Conservation (phyloP, 2,113 vertebrate genomes). For the Lanius ludovicianus region DNA sequence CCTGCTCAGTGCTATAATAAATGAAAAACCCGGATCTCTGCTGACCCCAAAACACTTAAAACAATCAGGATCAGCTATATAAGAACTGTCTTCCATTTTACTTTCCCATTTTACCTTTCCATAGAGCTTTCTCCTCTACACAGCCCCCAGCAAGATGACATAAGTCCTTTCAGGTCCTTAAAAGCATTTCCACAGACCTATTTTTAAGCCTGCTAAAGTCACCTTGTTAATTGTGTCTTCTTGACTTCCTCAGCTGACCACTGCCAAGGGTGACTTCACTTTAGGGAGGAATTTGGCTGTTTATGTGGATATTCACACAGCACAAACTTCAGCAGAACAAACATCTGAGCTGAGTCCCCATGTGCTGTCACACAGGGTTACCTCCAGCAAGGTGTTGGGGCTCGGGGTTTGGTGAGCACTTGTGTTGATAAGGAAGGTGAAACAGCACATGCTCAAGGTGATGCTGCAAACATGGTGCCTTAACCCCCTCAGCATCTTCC, state of each 20-base stretch:
- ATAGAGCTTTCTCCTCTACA: not conserved
- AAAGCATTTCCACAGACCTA: constrained; percentile 28
- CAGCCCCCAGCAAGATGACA: not conserved
- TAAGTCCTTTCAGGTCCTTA: constrained; percentile 16
- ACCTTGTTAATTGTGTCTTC: constrained; percentile 30
- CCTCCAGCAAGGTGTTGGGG: not conserved
- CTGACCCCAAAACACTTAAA: constrained; percentile 46
- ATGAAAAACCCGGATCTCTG: constrained; percentile 17
- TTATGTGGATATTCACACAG: not conserved
- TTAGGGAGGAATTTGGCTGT: not conserved
- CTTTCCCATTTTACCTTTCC: constrained; percentile 9
- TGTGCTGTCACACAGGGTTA: not conserved
- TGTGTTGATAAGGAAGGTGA: not conserved
- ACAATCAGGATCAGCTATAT: not conserved
- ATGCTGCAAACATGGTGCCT: not conserved
- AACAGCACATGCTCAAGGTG: not conserved
- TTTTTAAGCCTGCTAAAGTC: constrained; percentile 35
- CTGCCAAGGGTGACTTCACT: not conserved
- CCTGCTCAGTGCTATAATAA: constrained; percentile 11
- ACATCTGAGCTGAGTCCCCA: not conserved
- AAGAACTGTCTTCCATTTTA: not conserved
- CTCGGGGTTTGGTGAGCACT: not conserved
- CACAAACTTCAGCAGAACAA: not conserved
- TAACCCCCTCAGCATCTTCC: not conserved
- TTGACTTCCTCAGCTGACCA: not conserved